Conservation (phyloP, 2,113 vertebrate species). For the Reinhardtius hippoglossoides region DNA sequence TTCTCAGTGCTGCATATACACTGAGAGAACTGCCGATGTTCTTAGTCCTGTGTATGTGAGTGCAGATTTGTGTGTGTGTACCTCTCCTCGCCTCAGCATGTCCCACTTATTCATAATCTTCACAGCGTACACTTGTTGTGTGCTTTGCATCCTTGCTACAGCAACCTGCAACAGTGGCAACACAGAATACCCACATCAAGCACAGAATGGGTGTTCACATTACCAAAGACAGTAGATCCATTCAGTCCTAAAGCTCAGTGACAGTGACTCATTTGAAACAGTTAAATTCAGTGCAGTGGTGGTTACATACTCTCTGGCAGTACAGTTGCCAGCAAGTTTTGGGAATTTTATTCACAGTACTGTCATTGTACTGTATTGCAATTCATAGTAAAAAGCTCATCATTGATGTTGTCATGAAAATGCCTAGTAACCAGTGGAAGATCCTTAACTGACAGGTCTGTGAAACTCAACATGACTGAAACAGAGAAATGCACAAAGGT, state of each 20-base stretch:
- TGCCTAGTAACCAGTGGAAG: too few relatives aligned
- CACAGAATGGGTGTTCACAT: not conserved
- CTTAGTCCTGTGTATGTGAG: not conserved
- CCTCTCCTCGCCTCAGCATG: constrained; percentile 88
- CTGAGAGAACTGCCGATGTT: not conserved
- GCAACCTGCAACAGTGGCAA: constrained; percentile 80
- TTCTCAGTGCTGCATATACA: not conserved
- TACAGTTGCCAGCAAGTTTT: too few relatives aligned
- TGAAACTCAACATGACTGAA: too few relatives aligned
- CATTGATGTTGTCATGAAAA: too few relatives aligned
- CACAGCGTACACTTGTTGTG: constrained; percentile 87
- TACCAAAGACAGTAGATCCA: too few relatives aligned
- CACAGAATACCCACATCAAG: not conserved
- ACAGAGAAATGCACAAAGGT: too few relatives aligned
- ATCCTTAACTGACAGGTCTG: too few relatives aligned
- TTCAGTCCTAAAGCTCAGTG: not conserved
- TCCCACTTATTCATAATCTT: constrained; percentile 94
- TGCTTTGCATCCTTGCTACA: constrained; percentile 84
- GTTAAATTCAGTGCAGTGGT: not conserved
- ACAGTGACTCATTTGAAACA: not conserved
- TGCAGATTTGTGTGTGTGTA: constrained; percentile 47
- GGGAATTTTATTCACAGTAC: too few relatives aligned
- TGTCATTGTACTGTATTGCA: too few relatives aligned
- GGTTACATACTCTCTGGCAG: not conserved
- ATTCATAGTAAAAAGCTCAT: too few relatives aligned